Base-by-base conservation (phyloP, 2,113 vertebrate genomes). In the Peromyscus maniculatus region DNA sequence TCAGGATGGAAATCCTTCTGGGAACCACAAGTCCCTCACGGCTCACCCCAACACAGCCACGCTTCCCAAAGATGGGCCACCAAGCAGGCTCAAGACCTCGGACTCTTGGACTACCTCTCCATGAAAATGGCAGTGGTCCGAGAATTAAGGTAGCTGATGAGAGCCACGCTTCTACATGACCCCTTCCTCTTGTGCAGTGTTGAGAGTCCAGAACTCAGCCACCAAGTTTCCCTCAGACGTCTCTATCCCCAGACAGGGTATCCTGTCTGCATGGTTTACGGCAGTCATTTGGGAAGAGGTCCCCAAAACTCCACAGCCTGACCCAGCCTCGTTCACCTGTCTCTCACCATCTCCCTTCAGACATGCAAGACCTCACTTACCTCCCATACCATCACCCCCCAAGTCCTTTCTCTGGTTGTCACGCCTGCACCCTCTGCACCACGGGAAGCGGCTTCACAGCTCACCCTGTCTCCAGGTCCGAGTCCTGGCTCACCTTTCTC, bases 81-180 rank as follows among this genome's bases (percentile, higher is more conserved):
- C 17, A 83, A 84, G 84, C 0, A 1, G 43, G 19, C 1, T 31
- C 4, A 17, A 33, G 2, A 28, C 19, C 62, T 13, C 0, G 12
- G 52, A 55, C 21, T 36, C 80, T 96, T 88, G n/a, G 52, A 26
- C 67, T 43, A n/a, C 59, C 84, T 39, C 19, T 36, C 1, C 1
- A 17, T 12, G 8, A 7, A n/a, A 59, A 0, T 15, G 66, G 22
- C 22, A 57, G 28, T 1, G 21, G 75, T 13, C 59, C 33, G 69
- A 28, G 91, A 75, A 66, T 33, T 59, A 43, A 52, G 31, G 62
- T 74, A 3, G 0, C 84, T 8, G 6, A 7, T 5, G 67, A 43
- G 17, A 1, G 0, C 22, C 55, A 3, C 3, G n/a, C 10, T 0
- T 3, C 11, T 10, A 10, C 0, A 5, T 26, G 66, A 36, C 9